Conservation (phyloP, 2,797 vertebrate species). For the Darevskia mixta region DNA sequence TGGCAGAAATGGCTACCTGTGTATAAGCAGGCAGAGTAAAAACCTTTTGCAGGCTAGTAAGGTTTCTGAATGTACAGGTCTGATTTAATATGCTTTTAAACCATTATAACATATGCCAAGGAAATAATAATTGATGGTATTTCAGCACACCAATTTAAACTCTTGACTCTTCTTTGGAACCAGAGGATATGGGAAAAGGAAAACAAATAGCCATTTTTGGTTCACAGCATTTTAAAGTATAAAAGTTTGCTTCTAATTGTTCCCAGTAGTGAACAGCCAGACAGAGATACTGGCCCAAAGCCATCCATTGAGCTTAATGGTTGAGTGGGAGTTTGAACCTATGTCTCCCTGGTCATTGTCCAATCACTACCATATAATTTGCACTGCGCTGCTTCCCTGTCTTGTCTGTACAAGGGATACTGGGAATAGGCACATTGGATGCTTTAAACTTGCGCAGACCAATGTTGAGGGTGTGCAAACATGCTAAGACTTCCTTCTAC, state of each 20-base stretch:
- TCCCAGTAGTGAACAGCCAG: background rate
- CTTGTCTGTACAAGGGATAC: background rate
- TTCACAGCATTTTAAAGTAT: background rate
- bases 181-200: background rate
- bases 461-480: background rate
- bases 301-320: background rate
- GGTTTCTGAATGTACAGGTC: background rate
- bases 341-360: background rate
- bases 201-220: background rate
- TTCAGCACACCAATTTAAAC: background rate
- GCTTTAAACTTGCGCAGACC: background rate
- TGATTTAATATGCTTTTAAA: conserved; percentile 1
- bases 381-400: background rate
- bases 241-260: background rate
- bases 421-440: background rate
- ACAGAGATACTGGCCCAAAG: background rate
- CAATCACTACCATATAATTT: background rate
- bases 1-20: background rate
- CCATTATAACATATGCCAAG: background rate
- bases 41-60: background rate
- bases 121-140: background rate
- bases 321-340: background rate
- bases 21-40: background rate
- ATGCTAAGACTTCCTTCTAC: background rate
- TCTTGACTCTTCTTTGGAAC: background rate